Percentiles rank a stretch among this genome's conserved stretches.
Evolutionary conservation across 2,888 invertebrate species (phyloP).

Genomic region (Acleris holmiana): DNA sequence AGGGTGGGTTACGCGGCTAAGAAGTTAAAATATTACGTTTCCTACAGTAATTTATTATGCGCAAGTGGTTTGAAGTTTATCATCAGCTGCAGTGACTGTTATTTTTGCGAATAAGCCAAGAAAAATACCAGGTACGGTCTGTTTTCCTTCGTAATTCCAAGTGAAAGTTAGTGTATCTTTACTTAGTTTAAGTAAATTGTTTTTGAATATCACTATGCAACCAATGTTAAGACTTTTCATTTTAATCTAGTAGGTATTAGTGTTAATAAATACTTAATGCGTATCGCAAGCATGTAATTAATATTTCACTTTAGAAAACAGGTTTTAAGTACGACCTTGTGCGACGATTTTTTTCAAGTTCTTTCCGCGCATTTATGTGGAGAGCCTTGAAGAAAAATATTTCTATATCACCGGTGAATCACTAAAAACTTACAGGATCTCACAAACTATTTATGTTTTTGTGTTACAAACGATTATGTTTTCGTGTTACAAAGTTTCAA

Average conservation of each 20-base stretch:
- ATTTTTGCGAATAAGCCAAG: constrained; percentile 49
- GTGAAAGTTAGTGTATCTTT: constrained; percentile 72
- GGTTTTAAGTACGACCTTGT: constrained; percentile 52
- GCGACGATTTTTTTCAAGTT: constrained; percentile 37
- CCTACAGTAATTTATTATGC: constrained; percentile 59
- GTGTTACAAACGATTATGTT: too few species aligned
- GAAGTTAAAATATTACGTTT: constrained; percentile 51
- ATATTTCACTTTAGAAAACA: constrained; percentile 39
- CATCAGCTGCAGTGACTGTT: constrained; percentile 57
- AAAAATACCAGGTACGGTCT: constrained; percentile 60
- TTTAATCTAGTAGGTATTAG: constrained; percentile 2
- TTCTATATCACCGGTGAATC: neutral
- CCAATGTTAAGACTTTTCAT: neutral
- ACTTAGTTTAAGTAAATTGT: constrained; percentile 20
- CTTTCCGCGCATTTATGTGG: neutral
- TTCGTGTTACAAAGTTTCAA: too few species aligned
- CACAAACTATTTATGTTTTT: too few species aligned
- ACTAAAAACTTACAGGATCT: too few species aligned
- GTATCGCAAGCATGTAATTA: constrained; percentile 5
- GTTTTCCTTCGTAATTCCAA: constrained; percentile 44
- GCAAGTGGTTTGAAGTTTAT: constrained; percentile 49
- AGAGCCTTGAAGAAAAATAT: constrained; percentile 26
- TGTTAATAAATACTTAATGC: constrained; percentile 14
- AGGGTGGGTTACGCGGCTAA: constrained; percentile 54
- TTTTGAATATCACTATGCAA: neutral